A percentile compares a stretch with the other conserved stretches of the same genome.
phyloP scores from a whole-genome alignment of 1,140 invertebrate species.

The Penaeus vannamei region DNA sequence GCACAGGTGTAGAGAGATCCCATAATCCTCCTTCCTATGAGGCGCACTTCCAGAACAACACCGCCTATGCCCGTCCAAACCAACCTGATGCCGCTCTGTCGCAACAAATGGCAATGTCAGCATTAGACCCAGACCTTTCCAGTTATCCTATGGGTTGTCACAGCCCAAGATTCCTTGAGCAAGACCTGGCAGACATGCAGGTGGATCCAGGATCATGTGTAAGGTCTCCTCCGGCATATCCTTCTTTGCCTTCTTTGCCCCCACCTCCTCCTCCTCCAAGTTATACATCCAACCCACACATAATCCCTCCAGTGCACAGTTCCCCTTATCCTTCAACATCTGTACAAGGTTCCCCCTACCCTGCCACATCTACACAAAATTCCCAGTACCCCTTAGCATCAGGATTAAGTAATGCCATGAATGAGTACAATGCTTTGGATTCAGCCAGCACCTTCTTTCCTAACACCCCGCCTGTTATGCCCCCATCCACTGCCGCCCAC shows the following conservation, averaged over 20 bases:
- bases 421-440: constrained; percentile 40
- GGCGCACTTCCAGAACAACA: constrained; percentile 43
- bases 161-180: neutral
- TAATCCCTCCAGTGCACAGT: constrained; percentile 8
- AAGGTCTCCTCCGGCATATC: constrained; percentile 51
- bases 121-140: constrained; percentile 6
- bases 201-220: constrained; percentile 9
- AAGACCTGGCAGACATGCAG: constrained; percentile 17
- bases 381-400: constrained; percentile 4
- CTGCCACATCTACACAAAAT: neutral
- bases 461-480: constrained; percentile 10
- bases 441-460: constrained; percentile 28
- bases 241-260: constrained; percentile 15
- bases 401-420: constrained; percentile 26
- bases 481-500: neutral
- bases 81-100: too few species aligned
- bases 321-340: constrained; percentile 5
- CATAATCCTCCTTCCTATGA: constrained; percentile 56
- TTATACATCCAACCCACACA: constrained; percentile 20
- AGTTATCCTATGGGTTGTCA: constrained; percentile 45
- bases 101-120: too few species aligned
- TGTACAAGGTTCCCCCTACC: too few species aligned
- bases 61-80: constrained; percentile 22
- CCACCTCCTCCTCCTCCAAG: constrained; percentile 33
- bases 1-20: constrained; percentile 28